Evolutionary conservation across 2,888 invertebrate genomes (phyloP).

Genomic region (Ferrisia virgata): DNA sequence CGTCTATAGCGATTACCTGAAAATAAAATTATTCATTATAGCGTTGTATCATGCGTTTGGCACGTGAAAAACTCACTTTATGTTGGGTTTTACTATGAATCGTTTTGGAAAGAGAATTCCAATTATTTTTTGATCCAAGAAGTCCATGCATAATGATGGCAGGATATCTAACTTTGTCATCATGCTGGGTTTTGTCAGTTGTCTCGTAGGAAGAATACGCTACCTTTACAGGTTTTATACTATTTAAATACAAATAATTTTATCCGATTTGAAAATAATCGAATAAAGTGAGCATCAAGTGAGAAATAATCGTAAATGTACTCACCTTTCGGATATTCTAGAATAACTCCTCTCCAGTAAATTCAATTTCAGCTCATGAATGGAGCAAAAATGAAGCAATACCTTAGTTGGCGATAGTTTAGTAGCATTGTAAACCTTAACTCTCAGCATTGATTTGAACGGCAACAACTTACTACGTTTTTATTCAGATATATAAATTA

Average conservation of each 20-base stretch:
- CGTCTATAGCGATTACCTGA: conserved; percentile 72
- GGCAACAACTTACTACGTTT: no score
- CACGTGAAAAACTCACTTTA: conserved; percentile 46
- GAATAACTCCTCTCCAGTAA: background rate
- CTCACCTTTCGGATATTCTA: background rate
- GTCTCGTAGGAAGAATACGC: conserved; percentile 47
- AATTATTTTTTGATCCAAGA: conserved; percentile 82
- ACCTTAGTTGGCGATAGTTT: background rate
- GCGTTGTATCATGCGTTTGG: background rate
- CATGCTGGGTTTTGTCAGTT: conserved; percentile 8
- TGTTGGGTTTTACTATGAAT: conserved; percentile 62
- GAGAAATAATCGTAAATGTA: background rate
- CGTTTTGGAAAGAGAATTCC: conserved; percentile 75
- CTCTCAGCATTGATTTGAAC: conserved; percentile 33
- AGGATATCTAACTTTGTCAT: conserved; percentile 48
- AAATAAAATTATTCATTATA: background rate
- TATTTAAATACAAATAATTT: conserved; percentile 51
- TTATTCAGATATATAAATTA: no score
- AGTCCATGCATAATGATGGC: conserved; percentile 50
- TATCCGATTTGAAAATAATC: background rate
- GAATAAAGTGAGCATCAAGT: background rate
- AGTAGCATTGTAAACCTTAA: background rate
- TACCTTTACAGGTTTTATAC: conserved; percentile 62
- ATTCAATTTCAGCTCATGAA: background rate
- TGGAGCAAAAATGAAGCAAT: background rate